Evolutionary conservation across 2,113 vertebrate genomes (phyloP), one percentile per base, ranked within the genome.

Genomic region (Odobenus rosmarus): DNA sequence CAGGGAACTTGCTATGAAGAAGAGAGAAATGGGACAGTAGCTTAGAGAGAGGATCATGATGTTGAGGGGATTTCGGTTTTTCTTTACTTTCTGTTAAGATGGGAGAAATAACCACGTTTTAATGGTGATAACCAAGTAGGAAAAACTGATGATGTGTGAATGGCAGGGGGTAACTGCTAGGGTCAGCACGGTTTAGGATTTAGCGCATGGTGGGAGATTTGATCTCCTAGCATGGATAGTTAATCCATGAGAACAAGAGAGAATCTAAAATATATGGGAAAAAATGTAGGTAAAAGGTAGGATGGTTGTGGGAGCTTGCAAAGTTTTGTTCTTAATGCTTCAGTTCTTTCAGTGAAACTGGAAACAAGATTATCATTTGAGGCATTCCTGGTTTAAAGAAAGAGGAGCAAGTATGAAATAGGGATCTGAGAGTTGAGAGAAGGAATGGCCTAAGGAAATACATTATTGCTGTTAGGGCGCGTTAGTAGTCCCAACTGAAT

Each of bases 371-470:
- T 88, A 77, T 71, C 23, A 85, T 21, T 26, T 87, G 19, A 87
- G 46, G 62, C 11, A 3, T 89, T 89, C 26, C 51, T 95, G 46
- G 19, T 71, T 95, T 55, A 28, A 79, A 88, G 74, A 72, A 81
- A 80, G 55, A 92, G n/a, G 59, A 51, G 12, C 18, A 84, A 61
- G 33, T 92, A 59, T 42, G 39, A 72, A 96, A 72, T 49, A 69
- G 64, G 57, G 42, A 62, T 21, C 61, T 87, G 33, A 81, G 76
- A n/a, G 57, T 11, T 51, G 23, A 42, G 77, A 55, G 69, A 79
- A 91, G 39, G 82, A 67, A 33, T 87, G 19, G 36, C 67, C 76
- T 59, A 83, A 82, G 83, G 67, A 94, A 87, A 95, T 62, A 83
- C n/a, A 19, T 79, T 62, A 4, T 77, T 86, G 71, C 36, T 92